These are phyloP conservation scores for Hozukius guyotensis DNA, from an alignment of 2,797 vertebrate genomes.

Conservation along the genomic window DNA sequence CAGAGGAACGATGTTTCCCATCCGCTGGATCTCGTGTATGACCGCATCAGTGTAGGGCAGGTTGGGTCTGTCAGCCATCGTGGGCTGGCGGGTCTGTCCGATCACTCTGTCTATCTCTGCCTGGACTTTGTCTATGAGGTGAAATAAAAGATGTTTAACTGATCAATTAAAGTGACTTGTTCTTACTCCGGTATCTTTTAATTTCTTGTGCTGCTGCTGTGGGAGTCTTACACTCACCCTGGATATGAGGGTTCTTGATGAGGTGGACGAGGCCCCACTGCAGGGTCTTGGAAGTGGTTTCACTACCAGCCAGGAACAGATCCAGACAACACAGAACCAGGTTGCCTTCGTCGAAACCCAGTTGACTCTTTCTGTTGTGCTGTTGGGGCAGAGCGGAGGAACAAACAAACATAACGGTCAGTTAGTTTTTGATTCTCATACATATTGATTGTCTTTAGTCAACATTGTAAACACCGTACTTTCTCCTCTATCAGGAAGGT, in stretches of 20 bases:
- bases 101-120: constrained; percentile 87
- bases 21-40: constrained; percentile 89
- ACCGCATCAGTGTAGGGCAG: constrained; percentile 89
- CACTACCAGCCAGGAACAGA: constrained; percentile 88
- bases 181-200: background rate
- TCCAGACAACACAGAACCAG: constrained; percentile 83
- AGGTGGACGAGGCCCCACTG: constrained; percentile 90
- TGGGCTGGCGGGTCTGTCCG: constrained; percentile 73
- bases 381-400: constrained; percentile 22
- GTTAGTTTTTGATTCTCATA: background rate
- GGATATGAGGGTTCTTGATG: constrained; percentile 83
- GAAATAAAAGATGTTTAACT: background rate
- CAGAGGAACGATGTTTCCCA: constrained; percentile 84
- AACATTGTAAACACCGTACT: constrained; percentile 53
- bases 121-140: constrained; percentile 83
- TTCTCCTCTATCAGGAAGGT: constrained; percentile 82
- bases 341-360: constrained; percentile 83
- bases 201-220: background rate
- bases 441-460: background rate
- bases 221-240: constrained; percentile 76
- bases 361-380: constrained; percentile 20
- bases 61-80: constrained; percentile 75
- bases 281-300: constrained; percentile 88
- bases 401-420: background rate
- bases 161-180: background rate